Evolutionary conservation across 2,888 invertebrate species (phyloP), one percentile per base, ranked within the genome.

Genomic region (Cheilosia pagana): DNA sequence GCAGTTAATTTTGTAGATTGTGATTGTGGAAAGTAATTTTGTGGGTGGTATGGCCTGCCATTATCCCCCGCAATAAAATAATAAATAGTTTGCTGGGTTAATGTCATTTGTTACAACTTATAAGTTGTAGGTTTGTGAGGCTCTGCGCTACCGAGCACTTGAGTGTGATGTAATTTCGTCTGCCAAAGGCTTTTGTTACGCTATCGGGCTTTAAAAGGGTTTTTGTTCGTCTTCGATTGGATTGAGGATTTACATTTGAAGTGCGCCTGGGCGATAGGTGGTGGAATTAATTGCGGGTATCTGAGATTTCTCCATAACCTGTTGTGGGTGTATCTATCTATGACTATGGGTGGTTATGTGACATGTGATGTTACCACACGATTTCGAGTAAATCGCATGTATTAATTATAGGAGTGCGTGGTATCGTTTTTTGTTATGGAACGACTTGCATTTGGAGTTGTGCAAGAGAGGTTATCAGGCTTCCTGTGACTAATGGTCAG

Each of bases 1-100:
- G 63, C 63, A 74, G 63, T 63, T 65, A 48, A 48, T 63, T 53
- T 57, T 50, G 5, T 6, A 43, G 45, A 62, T 14, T 39, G 48
- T 39, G 16, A n/a, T n/a, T 19, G 25, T 67, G 19, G 75, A 65
- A 57, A 57, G 2, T 8, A 2, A 50, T 50, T 16, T 41, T 39
- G 21, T 16, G 41, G 41, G 21, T 25, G 39, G 65, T 8, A 23
- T 6, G 21, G 6, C 3, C 5, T 39, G n/a, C 19, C 23, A 39
- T 67, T 41, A 67, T 67, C 53, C 52, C 52, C 53, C 53, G 23
- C 65, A 67, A 41, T 52, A 19, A 50, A 65, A 21, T 48, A 39
- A 41, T 28, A 41, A 23, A 53, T 25, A 25, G 52, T 53, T 65
- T 41, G 0, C 21, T 5, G 6, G 31, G 25, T 39, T 39, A 31